Conservation (phyloP, 1,140 invertebrate species). For the Drosophila pallidifrons region DNA sequence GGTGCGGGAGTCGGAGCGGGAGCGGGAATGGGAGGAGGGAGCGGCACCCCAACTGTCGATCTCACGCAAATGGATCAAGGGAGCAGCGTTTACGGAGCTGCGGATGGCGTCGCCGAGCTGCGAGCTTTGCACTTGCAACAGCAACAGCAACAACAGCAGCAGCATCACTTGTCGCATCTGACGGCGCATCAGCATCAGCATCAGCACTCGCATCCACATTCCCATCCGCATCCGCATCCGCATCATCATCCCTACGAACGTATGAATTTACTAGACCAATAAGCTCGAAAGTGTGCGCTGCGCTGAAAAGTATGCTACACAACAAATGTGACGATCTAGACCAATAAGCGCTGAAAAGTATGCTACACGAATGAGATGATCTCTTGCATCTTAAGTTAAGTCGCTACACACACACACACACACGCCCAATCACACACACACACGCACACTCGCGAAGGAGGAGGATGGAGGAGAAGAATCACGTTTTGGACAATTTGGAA, state of each 20-base stretch:
- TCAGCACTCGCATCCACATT: slow-evolving; percentile 37
- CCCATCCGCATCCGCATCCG: slow-evolving; percentile 51
- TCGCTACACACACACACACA: slow-evolving; percentile 16
- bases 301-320: slow-evolving; percentile 45
- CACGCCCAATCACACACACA: neutral
- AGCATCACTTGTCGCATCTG: slow-evolving; percentile 42
- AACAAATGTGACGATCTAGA: neutral
- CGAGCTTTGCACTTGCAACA: slow-evolving; percentile 47
- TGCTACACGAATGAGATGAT: slow-evolving; percentile 31
- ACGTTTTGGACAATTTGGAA: neutral
- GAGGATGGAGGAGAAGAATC: neutral
- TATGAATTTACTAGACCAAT: slow-evolving; percentile 83
- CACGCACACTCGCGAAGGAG: neutral
- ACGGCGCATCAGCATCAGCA: slow-evolving; percentile 49
- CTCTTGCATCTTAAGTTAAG: slow-evolving; percentile 9
- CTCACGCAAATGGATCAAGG: slow-evolving; percentile 71
- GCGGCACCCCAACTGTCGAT: slow-evolving; percentile 69
- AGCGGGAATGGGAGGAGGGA: slow-evolving; percentile 11
- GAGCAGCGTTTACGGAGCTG: slow-evolving; percentile 26
- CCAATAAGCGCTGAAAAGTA: slow-evolving; percentile 37
- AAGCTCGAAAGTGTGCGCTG: slow-evolving; percentile 34
- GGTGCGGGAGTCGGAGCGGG: slow-evolving; percentile 28
- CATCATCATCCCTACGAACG: slow-evolving; percentile 75
- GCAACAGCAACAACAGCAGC: slow-evolving; percentile 58
- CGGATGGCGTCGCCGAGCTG: slow-evolving; percentile 26